Percentiles rank a stretch among this genome's conserved stretches.
Evolutionary conservation across 2,113 vertebrate species (phyloP).

Genomic region (Saccopteryx leptura): DNA sequence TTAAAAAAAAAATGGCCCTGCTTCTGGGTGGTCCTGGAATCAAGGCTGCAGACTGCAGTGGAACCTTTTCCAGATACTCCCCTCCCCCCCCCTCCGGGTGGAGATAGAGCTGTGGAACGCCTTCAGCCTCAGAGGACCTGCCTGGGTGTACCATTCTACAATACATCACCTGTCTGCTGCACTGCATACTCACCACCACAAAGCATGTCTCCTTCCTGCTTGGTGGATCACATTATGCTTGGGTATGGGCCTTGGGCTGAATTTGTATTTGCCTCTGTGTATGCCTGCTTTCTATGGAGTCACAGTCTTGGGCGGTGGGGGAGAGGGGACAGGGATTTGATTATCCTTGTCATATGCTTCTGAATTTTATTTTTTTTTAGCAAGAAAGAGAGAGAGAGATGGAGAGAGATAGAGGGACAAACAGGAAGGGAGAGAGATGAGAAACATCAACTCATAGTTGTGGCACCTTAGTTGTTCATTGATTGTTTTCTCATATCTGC

Average conservation of each 20-base stretch:
- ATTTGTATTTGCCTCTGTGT: neutral
- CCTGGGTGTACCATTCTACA: no score
- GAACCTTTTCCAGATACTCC: neutral
- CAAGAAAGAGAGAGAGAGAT: no score
- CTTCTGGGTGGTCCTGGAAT: neutral
- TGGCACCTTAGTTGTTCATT: no score
- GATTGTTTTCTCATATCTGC: no score
- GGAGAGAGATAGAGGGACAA: no score
- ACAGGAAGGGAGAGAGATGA: no score
- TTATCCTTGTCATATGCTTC: neutral
- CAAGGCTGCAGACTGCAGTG: neutral
- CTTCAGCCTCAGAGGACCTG: neutral
- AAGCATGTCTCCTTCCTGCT: no score
- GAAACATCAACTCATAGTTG: no score
- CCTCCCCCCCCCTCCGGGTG: neutral
- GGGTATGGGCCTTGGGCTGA: neutral
- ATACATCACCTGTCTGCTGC: no score
- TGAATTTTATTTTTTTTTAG: neutral
- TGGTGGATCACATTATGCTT: neutral
- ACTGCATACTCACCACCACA: no score
- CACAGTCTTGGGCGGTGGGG: no score
- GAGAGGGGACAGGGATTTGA: neutral
- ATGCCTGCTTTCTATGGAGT: neutral
- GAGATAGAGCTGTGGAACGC: constrained; percentile 14
- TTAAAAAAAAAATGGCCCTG: neutral